Conservation (phyloP, 2,888 invertebrate genomes). For the Yponomeuta cagnagella region DNA sequence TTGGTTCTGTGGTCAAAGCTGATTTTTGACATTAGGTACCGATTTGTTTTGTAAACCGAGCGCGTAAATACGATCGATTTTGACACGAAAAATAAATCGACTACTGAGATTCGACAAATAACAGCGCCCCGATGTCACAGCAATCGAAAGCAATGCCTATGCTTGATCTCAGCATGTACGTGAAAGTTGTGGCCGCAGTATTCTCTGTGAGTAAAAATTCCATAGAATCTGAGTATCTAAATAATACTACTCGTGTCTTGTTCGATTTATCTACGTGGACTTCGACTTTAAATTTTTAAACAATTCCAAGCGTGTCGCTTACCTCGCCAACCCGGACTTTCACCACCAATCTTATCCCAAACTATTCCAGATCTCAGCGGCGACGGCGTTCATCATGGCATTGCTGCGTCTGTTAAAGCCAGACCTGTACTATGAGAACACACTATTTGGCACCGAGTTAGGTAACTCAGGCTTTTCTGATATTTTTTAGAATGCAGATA, state of each 20-base stretch:
- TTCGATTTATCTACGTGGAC: neutral
- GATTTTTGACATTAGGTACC: neutral
- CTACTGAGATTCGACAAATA: neutral
- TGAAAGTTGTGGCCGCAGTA: slow-evolving; percentile 57
- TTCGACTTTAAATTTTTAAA: neutral
- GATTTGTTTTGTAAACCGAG: slow-evolving; percentile 14
- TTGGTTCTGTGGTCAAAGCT: neutral
- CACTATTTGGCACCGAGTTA: slow-evolving; percentile 42
- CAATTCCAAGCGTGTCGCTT: too few species aligned
- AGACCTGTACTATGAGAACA: slow-evolving; percentile 49
- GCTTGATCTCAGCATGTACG: slow-evolving; percentile 58
- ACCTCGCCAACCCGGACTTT: too few species aligned
- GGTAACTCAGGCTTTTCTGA: slow-evolving; percentile 34
- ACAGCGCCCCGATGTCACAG: slow-evolving; percentile 43
- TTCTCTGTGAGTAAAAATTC: slow-evolving; percentile 52
- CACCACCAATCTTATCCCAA: neutral
- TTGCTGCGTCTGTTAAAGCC: slow-evolving; percentile 52
- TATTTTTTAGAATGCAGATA: too few species aligned
- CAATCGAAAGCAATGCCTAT: slow-evolving; percentile 55
- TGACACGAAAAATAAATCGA: neutral
- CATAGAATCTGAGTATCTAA: neutral
- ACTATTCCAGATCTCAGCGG: slow-evolving; percentile 50
- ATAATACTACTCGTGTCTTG: neutral
- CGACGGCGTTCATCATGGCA: slow-evolving; percentile 56
- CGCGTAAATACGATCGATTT: slow-evolving; percentile 43